Conservation (phyloP, 2,113 vertebrate species). For the Psephotus haematonotus region DNA sequence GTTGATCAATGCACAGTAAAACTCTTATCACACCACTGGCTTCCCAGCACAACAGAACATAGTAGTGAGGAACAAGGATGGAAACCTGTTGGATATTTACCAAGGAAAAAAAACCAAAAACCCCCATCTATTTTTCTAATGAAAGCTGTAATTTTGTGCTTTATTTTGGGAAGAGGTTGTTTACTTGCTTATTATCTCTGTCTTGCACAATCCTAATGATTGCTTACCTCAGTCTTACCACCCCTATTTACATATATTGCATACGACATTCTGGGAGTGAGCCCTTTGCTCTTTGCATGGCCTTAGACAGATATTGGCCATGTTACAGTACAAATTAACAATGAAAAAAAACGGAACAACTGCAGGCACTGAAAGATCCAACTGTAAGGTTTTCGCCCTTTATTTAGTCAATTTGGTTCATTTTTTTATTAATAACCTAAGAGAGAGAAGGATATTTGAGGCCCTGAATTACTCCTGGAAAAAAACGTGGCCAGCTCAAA, state of each 20-base stretch:
- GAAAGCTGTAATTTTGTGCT: background rate
- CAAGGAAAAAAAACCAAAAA: background rate
- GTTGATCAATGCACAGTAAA: background rate
- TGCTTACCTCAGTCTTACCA: background rate
- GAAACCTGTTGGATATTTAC: background rate
- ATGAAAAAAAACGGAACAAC: background rate
- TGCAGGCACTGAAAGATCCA: background rate
- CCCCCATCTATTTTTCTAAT: background rate
- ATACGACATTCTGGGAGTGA: rapidly evolving
- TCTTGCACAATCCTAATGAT: background rate
- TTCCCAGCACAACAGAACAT: background rate
- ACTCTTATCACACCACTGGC: background rate
- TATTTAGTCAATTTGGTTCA: background rate
- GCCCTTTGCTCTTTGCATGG: constrained; percentile 4
- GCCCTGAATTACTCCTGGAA: background rate
- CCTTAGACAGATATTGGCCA: background rate
- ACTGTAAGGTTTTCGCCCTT: background rate
- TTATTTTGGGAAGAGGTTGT: background rate
- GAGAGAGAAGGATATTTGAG: background rate
- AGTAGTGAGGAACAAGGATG: background rate
- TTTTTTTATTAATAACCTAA: background rate
- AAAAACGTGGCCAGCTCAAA: background rate
- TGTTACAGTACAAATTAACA: background rate
- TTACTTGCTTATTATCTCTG: background rate
- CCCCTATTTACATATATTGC: background rate